These are phyloP conservation scores for Emys orbicularis DNA, from an alignment of 2,797 vertebrate species.

Conservation along the genomic window DNA sequence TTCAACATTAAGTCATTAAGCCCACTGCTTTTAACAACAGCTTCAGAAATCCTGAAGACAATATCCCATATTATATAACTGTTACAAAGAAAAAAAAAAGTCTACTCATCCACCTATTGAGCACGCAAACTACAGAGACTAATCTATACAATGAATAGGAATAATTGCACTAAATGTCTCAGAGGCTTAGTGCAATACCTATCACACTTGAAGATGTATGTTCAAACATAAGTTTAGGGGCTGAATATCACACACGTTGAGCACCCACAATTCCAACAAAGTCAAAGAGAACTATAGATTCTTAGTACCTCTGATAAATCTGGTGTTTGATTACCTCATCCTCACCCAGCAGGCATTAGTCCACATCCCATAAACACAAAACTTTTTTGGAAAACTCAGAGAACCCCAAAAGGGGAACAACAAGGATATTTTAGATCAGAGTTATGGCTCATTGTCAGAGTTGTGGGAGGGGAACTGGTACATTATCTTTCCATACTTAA, in stretches of 20 bases:
- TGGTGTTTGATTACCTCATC: background rate
- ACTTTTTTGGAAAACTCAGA: background rate
- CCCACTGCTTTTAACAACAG: background rate
- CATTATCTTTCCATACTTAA: background rate
- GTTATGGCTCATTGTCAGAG: background rate
- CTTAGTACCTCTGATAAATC: background rate
- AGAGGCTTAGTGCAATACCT: background rate
- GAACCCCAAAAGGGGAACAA: background rate
- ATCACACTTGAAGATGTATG: background rate
- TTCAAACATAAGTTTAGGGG: background rate
- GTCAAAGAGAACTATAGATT: background rate
- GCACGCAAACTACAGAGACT: background rate
- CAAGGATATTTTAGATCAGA: background rate
- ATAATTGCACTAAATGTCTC: background rate
- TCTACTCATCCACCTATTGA: background rate
- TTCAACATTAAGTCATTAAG: background rate
- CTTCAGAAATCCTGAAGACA: background rate
- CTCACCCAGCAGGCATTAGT: background rate
- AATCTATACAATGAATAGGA: background rate
- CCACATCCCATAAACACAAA: background rate
- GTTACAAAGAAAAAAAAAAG: rapidly evolving
- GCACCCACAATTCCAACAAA: background rate
- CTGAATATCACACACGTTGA: background rate
- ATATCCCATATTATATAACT: background rate
- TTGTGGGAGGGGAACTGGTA: background rate